Evolutionary conservation across 2,113 vertebrate genomes (phyloP), one percentile per base, ranked within the genome.

Genomic region (Lepus europaeus): DNA sequence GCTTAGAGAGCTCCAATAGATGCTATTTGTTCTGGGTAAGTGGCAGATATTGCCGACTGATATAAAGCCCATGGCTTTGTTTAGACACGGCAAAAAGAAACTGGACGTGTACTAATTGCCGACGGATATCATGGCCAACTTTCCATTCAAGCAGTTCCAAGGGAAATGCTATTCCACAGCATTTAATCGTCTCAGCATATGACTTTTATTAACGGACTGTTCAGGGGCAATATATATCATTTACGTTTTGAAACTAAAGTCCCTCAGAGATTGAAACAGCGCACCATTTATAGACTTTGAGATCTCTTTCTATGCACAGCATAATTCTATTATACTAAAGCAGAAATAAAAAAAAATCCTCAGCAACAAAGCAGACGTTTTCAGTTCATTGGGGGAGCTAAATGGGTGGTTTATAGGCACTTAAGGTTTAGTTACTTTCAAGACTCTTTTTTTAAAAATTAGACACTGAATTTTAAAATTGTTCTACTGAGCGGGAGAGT

Each of bases 261-360:
- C 97, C 97, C 97, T 97, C 79, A 45, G 97, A 97, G 98, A 97
- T 96, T 97, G 97, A 98, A 98, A 98, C 97, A 96, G 95, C 97
- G 97, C 88, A 96, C 97, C 96, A 88, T 97, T 98, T 97, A 98
- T 97, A 97, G 98, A 97, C 96, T 94, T 95, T 66, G 93, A 97
- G 96, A 96, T 97, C 95, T 95, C 79, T 96, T 97, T 97, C 96
- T 97, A 59, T 89, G 86, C 96, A 94, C 97, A 97, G 95, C 66
- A 45, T 98, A 98, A 98, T 98, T 98, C 95, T 96, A 96, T 98
- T 97, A 97, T 94, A 97, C 94, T 82, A 53, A 33, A 97, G 64
- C 66, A 97, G 93, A 98, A 97, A 97, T 95, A 94, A 96, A 97
- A 36, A 36, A 36, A 78, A 90, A 87, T 95, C 88, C 92, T 97